A percentile compares a stretch with the other conserved stretches of the same genome.
phyloP scores from a whole-genome alignment of 2,888 invertebrate genomes.

The Lutraria lutraria region DNA sequence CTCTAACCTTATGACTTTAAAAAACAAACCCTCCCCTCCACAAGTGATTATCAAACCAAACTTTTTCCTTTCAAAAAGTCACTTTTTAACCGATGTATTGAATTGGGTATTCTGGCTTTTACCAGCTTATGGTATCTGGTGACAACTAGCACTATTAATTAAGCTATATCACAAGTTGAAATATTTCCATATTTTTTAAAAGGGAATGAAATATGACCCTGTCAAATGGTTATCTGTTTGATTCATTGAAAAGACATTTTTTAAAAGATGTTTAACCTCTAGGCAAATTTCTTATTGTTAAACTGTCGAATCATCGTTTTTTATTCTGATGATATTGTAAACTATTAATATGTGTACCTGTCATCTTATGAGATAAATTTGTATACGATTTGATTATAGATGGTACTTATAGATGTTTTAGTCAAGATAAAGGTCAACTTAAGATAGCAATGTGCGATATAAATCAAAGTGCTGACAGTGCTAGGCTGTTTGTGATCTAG shows the following conservation, averaged over 20 bases:
- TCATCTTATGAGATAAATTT: not conserved
- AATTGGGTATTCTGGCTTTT: not conserved
- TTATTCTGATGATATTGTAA: not conserved
- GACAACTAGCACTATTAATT: not conserved
- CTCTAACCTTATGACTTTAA: too few relatives aligned
- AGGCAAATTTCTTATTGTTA: not conserved
- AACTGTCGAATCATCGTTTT: constrained; percentile 12
- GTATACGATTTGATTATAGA: not conserved
- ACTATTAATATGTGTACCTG: not conserved
- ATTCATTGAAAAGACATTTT: not conserved
- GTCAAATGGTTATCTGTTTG: not conserved
- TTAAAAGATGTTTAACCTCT: not conserved
- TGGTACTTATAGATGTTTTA: not conserved
- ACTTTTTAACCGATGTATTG: not conserved
- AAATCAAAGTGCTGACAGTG: not conserved
- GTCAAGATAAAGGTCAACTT: not conserved
- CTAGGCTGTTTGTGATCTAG: too few relatives aligned
- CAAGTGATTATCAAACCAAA: not conserved
- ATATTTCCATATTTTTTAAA: not conserved
- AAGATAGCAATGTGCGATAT: not conserved
- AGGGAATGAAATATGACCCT: not conserved
- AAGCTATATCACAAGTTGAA: not conserved
- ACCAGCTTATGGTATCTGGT: not conserved
- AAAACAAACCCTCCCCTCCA: too few relatives aligned
- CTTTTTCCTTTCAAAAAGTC: not conserved